Conservation (phyloP, 2,113 vertebrate species). For the Peucedramus taeniatus region DNA sequence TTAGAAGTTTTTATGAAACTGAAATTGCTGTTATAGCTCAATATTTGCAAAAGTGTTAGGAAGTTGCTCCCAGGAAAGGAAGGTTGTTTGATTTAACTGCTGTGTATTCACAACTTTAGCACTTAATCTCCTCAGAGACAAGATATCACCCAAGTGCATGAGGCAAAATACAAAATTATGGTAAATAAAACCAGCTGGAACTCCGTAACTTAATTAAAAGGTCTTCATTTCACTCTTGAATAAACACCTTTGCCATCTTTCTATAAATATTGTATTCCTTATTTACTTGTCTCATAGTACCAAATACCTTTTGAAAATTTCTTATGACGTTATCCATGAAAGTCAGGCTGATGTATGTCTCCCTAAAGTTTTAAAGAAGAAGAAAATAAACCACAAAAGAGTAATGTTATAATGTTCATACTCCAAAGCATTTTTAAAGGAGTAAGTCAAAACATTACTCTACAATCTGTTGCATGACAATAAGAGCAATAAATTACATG, state of each 20-base stretch:
- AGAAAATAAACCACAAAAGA: not conserved
- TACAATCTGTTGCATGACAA: slow-evolving; percentile 18
- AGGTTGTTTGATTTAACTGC: not conserved
- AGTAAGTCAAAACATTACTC: slow-evolving; percentile 31
- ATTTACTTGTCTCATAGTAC: not conserved
- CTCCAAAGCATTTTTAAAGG: slow-evolving; percentile 4
- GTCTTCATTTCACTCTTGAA: not conserved
- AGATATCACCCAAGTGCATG: not conserved
- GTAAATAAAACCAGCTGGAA: not conserved
- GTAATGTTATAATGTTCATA: not conserved
- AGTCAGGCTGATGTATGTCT: not conserved
- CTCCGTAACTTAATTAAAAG: not conserved
- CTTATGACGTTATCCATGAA: not conserved
- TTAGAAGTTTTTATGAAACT: not conserved
- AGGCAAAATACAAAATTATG: not conserved
- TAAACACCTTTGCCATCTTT: not conserved
- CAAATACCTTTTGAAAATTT: not conserved
- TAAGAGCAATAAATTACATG: slow-evolving; percentile 30
- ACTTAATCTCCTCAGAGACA: not conserved
- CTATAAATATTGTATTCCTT: not conserved
- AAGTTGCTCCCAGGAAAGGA: not conserved
- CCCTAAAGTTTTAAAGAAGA: not conserved
- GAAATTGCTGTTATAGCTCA: not conserved
- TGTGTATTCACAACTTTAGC: not conserved
- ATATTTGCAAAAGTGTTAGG: not conserved